These are phyloP conservation scores for Charaxes varanes DNA, from an alignment of 1,140 invertebrate species.

Conservation along the genomic window DNA sequence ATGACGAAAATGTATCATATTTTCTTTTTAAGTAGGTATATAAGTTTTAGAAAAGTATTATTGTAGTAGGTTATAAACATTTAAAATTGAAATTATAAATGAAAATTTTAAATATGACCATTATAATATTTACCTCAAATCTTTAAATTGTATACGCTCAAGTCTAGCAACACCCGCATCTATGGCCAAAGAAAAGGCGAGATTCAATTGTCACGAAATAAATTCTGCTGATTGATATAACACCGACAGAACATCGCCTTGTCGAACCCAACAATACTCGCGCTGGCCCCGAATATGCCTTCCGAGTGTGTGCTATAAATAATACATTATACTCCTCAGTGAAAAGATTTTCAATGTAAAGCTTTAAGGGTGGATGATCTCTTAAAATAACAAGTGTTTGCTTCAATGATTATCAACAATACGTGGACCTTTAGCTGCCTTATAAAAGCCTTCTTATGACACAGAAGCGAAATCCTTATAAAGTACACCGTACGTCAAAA, in stretches of 20 bases:
- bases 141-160: background rate
- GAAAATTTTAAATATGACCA: too few species aligned
- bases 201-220: conserved; percentile 48
- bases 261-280: conserved; percentile 32
- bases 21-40: too few species aligned
- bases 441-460: conserved; percentile 56
- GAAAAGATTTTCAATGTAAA: conserved; percentile 53
- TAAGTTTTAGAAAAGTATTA: too few species aligned
- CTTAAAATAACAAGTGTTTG: conserved; percentile 75
- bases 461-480: conserved; percentile 16
- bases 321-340: conserved; percentile 69
- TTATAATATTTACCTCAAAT: too few species aligned
- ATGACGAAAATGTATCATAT: too few species aligned
- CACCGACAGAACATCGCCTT: conserved; percentile 22
- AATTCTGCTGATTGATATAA: conserved; percentile 53
- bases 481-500: conserved; percentile 6
- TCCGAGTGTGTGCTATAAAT: conserved; percentile 70
- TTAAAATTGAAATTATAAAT: too few species aligned
- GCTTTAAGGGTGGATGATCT: conserved; percentile 71
- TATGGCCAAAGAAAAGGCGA: conserved; percentile 24
- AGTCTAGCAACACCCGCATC: background rate
- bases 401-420: conserved; percentile 73
- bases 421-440: conserved; percentile 65
- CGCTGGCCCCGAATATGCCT: conserved; percentile 54
- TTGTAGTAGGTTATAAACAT: too few species aligned